These are phyloP conservation scores for Dreissena rostriformis DNA, from an alignment of 1,140 invertebrate species.

Conservation along the genomic window DNA sequence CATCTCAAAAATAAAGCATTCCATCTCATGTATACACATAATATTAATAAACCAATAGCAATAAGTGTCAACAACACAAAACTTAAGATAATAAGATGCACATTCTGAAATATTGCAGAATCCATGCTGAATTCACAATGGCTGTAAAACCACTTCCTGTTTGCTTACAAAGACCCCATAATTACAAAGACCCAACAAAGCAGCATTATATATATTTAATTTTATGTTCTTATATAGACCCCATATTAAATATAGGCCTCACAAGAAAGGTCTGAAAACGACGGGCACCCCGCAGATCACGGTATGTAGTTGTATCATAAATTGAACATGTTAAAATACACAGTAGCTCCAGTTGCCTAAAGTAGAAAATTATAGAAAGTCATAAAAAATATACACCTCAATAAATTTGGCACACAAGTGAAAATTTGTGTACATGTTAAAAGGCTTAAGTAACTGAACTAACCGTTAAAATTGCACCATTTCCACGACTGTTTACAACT, in stretches of 20 bases:
- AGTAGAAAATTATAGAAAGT: constrained; percentile 7
- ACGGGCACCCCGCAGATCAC: constrained; percentile 2
- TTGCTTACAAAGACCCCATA: constrained; percentile 5
- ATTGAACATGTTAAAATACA: constrained; percentile 7
- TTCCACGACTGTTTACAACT: constrained; percentile 5
- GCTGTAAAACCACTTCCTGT: constrained; percentile 1
- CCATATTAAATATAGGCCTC: constrained; percentile 6
- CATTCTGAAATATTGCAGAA: constrained; percentile 6
- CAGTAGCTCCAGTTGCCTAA: constrained; percentile 5
- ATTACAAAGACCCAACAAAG: constrained; percentile 6
- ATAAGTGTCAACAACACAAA: constrained; percentile 6
- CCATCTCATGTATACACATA: constrained; percentile 3
- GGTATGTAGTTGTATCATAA: constrained; percentile 6
- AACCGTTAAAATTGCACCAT: constrained; percentile 6
- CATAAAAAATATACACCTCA: constrained; percentile 7
- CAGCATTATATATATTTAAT: constrained; percentile 8
- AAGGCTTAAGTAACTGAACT: constrained; percentile 6
- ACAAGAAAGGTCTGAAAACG: constrained; percentile 5
- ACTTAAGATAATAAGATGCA: constrained; percentile 7
- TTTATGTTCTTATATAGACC: constrained; percentile 7
- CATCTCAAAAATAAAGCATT: constrained; percentile 3
- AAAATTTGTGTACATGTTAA: constrained; percentile 7
- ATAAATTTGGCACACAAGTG: constrained; percentile 1
- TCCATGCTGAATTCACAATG: constrained; percentile 5
- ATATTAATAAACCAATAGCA: constrained; percentile 7